Percentiles rank a stretch among this genome's conserved stretches.
phyloP scores from a whole-genome alignment of 2,888 invertebrate genomes.

The Tenthredo scrophulariae region DNA sequence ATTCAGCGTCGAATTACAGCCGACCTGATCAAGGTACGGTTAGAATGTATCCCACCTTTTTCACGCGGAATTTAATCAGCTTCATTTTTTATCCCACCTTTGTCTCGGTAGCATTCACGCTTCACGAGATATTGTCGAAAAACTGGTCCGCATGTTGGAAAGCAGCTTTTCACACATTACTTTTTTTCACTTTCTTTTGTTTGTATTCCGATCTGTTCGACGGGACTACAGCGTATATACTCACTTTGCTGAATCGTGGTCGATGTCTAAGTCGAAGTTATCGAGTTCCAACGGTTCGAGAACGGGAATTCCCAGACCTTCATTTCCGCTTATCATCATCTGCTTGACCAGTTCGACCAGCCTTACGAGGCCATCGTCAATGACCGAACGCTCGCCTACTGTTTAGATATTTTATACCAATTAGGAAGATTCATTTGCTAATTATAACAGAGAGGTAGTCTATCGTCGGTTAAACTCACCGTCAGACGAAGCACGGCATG shows the following conservation, averaged over 20 bases:
- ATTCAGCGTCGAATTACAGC: neutral
- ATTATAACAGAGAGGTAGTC: neutral
- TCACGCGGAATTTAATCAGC: neutral
- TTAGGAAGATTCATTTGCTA: neutral
- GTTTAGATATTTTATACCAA: neutral
- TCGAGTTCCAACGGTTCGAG: constrained; percentile 64
- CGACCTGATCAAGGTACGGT: neutral
- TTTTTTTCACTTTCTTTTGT: too few relatives aligned
- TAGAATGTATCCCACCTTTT: neutral
- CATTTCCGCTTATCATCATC: constrained; percentile 60
- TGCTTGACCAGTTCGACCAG: constrained; percentile 60
- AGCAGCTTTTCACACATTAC: too few relatives aligned
- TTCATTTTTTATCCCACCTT: neutral
- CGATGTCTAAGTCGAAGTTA: constrained; percentile 33
- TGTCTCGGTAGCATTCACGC: neutral
- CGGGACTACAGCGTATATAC: neutral
- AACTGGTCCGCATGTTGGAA: neutral
- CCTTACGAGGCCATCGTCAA: constrained; percentile 53
- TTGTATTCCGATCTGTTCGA: neutral
- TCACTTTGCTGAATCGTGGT: constrained; percentile 55
- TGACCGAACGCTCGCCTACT: neutral
- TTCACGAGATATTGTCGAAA: neutral
- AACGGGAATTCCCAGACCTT: constrained; percentile 62
- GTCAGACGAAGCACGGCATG: neutral
- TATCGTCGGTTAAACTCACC: neutral